Evolutionary conservation across 2,888 invertebrate genomes (phyloP).

Genomic region (Halictus quadricinctus): DNA sequence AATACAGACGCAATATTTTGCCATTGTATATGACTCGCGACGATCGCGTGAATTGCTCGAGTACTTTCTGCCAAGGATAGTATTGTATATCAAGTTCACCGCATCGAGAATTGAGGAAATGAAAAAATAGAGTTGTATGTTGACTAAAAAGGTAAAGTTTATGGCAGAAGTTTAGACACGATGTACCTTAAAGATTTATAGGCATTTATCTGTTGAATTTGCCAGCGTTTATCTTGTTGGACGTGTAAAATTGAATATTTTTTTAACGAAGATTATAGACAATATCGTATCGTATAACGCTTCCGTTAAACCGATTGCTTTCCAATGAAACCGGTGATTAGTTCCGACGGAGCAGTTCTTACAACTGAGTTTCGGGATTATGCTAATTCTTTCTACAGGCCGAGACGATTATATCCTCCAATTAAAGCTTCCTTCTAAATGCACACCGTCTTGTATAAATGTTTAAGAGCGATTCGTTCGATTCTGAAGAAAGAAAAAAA

Average conservation of each 20-base stretch:
- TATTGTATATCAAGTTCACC: not conserved
- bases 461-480: not conserved
- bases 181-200: constrained; percentile 33
- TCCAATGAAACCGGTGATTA: not conserved
- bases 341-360: not conserved
- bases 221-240: constrained; percentile 43
- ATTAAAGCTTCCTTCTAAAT: not conserved
- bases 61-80: constrained; percentile 14
- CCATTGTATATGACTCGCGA: not conserved
- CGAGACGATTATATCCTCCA: not conserved
- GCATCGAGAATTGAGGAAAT: too few relatives aligned
- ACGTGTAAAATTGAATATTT: constrained; percentile 50
- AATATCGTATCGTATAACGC: constrained; percentile 17
- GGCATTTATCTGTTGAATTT: constrained; percentile 44
- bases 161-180: not conserved
- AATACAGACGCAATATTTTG: not conserved
- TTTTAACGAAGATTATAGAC: constrained; percentile 35
- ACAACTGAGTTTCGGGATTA: not conserved
- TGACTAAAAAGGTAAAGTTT: not conserved
- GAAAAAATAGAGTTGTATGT: not conserved
- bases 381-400: not conserved
- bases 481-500: not conserved
- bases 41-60: not conserved
- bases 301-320: constrained; percentile 23
- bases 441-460: not conserved